Conservation (phyloP, 2,113 vertebrate genomes). For the Pungitius pungitius region DNA sequence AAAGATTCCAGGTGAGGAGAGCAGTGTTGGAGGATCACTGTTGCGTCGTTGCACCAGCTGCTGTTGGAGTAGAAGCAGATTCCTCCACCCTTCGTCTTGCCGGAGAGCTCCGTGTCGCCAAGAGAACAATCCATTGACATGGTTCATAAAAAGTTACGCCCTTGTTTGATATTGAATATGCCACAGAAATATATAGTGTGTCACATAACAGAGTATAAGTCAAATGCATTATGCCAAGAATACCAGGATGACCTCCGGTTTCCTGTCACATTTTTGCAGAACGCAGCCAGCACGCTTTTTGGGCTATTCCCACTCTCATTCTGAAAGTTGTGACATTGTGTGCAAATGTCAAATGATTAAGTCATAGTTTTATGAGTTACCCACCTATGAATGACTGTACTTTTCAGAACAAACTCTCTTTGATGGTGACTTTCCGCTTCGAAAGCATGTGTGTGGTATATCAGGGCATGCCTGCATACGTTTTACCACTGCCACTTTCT, state of each 20-base stretch:
- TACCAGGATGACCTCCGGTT: neutral
- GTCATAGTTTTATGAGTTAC: neutral
- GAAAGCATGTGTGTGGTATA: constrained; percentile 25
- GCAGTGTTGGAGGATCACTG: no score
- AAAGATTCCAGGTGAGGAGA: no score
- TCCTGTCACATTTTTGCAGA: neutral
- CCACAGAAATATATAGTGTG: neutral
- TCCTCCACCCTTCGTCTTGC: no score
- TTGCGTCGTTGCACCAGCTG: no score
- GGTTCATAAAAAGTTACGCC: no score
- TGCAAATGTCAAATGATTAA: neutral
- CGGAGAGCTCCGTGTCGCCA: no score
- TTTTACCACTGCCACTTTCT: constrained; percentile 31
- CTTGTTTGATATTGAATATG: neutral
- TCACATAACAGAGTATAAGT: neutral
- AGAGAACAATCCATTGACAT: no score
- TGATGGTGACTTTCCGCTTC: constrained; percentile 1
- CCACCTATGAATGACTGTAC: neutral
- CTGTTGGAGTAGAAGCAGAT: no score
- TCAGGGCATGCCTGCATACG: constrained; percentile 25
- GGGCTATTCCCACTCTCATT: neutral
- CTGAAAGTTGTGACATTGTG: neutral
- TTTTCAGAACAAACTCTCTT: neutral
- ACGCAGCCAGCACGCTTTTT: neutral
- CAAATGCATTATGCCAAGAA: neutral